Conservation (phyloP, 2,888 invertebrate genomes). For the Lordiphosa fenestrarum region DNA sequence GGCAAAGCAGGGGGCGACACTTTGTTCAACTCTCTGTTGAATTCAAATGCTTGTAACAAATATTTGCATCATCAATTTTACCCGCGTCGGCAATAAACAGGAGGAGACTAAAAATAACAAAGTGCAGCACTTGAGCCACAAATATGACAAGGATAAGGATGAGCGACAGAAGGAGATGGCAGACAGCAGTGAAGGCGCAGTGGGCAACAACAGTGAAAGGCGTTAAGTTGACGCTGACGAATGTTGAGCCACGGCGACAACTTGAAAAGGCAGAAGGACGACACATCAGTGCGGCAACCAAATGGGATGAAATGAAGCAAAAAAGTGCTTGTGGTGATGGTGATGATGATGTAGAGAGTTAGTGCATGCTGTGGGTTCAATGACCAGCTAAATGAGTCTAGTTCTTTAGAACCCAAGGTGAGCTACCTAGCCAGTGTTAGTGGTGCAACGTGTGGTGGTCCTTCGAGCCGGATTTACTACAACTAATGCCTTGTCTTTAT, state of each 20-base stretch:
- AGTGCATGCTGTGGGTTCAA: too few species aligned
- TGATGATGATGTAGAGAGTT: too few species aligned
- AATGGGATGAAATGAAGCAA: too few species aligned
- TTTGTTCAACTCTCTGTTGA: slow-evolving; percentile 10
- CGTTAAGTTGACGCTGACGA: slow-evolving; percentile 68
- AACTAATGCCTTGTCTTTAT: too few species aligned
- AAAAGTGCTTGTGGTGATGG: too few species aligned
- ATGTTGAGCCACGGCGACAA: slow-evolving; percentile 45
- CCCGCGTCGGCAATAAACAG: slow-evolving; percentile 38
- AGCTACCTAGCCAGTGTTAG: too few species aligned
- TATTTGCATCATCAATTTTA: slow-evolving; percentile 60
- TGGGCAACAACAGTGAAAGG: slow-evolving; percentile 13
- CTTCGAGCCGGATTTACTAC: too few species aligned
- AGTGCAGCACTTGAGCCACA: slow-evolving; percentile 69
- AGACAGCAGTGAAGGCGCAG: slow-evolving; percentile 11
- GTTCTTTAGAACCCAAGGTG: too few species aligned
- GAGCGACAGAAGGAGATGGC: slow-evolving; percentile 15
- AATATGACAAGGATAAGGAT: slow-evolving; percentile 53
- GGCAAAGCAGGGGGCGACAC: slow-evolving; percentile 6
- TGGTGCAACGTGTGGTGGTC: too few species aligned
- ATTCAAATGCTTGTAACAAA: slow-evolving; percentile 24
- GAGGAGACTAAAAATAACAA: slow-evolving; percentile 60
- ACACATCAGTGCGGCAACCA: slow-evolving; percentile 2
- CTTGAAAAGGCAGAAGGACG: slow-evolving; percentile 4
- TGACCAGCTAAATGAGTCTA: too few species aligned